Conservation (phyloP, 2,113 vertebrate species). For the Chlamydotis undulata region DNA sequence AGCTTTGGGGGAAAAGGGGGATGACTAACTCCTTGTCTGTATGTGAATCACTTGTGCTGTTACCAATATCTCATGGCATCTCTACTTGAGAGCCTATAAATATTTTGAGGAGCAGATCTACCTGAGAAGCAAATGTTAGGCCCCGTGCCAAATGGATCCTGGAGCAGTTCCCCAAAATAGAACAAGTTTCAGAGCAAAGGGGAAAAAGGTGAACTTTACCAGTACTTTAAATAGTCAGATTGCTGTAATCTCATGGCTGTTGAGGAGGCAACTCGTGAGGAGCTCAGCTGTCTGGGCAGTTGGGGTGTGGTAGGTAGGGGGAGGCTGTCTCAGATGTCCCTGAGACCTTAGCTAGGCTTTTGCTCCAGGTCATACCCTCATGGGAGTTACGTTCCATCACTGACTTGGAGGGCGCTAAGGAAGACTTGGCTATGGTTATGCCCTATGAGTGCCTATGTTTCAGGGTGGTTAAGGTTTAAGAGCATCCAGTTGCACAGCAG, state of each 20-base stretch:
- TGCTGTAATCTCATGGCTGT: neutral
- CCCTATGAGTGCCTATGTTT: neutral
- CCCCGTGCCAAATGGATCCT: accelerated
- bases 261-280: accelerated
- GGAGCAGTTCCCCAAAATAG: neutral
- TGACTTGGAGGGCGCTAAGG: neutral
- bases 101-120: neutral
- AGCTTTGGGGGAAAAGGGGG: neutral
- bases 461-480: neutral
- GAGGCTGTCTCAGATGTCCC: neutral
- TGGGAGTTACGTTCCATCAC: neutral
- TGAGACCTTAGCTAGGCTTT: neutral
- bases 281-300: neutral
- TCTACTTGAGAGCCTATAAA: neutral
- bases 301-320: neutral
- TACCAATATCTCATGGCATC: neutral
- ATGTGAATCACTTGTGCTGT: neutral
- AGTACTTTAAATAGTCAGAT: neutral
- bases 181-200: neutral
- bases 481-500: neutral
- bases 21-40: neutral
- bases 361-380: neutral
- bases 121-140: neutral
- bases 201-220: neutral
- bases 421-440: neutral